Evolutionary conservation across 2,888 invertebrate genomes (phyloP), one percentile per base, ranked within the genome.

Genomic region (Drosophila testacea): DNA sequence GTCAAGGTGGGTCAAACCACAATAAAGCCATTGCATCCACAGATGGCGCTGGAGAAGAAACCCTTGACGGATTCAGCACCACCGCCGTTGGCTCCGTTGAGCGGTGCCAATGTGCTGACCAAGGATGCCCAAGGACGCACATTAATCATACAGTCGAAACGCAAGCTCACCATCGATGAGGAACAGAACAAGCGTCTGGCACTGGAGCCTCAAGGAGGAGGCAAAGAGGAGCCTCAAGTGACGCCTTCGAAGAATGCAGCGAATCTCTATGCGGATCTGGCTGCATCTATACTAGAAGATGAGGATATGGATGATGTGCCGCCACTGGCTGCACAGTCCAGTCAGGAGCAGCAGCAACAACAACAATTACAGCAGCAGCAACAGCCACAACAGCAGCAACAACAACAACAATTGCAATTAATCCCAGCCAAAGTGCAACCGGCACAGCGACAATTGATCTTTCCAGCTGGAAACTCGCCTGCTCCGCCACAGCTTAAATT

Each of bases 281-380:
- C 97, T 0, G 97, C 97, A 0, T 96, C 96, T 38, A 96, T 96
- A 51, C 93, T 97, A 16, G 96, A 96, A 89, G 97, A 97, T 81
- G 97, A 97, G 90, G 96, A 96, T 38, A 62, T 92, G 68, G 93
- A 93, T 34, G 93, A 92, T 55, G 91, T 91, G 59, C 84, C 87
- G 4, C 86, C 86, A 2, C 36, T 81, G 34, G 62, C 89, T 22
- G 77, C 75, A 0, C 50, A 50, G 0, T 39, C 75, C 28, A 83
- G 69, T 42, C 89, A 85, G 54, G 86, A 81, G 30, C 83, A 69
- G 28, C 89, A 72, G 3, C 88, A 64, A 9, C 84, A 65, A 0
- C 79, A 69, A 13, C 79, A 89, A 32, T 84, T 92, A 0, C 92
- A 92, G 50, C 89, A 85, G 52, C 85, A 80, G 27, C 83, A 69